These are phyloP conservation scores for Heliconius himera DNA, from an alignment of 1,140 invertebrate species.

Conservation along the genomic window DNA sequence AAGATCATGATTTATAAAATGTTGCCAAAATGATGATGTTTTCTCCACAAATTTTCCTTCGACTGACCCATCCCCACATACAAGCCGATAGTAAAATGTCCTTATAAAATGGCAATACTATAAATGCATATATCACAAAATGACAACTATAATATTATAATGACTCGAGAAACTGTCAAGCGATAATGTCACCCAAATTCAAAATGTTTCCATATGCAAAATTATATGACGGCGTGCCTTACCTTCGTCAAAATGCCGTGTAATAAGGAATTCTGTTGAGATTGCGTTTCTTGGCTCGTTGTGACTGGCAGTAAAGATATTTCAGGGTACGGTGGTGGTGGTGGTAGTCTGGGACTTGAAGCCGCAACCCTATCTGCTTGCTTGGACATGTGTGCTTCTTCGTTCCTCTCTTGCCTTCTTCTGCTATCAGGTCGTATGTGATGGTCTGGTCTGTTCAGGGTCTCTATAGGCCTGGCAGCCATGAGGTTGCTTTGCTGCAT, in stretches of 20 bases:
- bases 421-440: constrained; percentile 59
- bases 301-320: constrained; percentile 88
- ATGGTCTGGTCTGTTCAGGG: constrained; percentile 58
- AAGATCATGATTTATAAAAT: background rate
- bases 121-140: constrained; percentile 23
- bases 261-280: constrained; percentile 85
- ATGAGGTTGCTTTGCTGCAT: constrained; percentile 72
- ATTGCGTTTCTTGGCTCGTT: constrained; percentile 64
- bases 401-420: constrained; percentile 52
- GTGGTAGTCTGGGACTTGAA: constrained; percentile 69
- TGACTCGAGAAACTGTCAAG: constrained; percentile 22
- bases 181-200: constrained; percentile 23
- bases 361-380: constrained; percentile 60
- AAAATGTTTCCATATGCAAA: constrained; percentile 24
- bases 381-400: constrained; percentile 57
- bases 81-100: constrained; percentile 13
- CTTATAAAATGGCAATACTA: constrained; percentile 28
- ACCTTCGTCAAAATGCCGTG: constrained; percentile 89
- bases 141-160: background rate
- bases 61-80: constrained; percentile 29
- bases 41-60: background rate
- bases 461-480: constrained; percentile 56
- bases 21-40: background rate
- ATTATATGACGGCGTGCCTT: constrained; percentile 31
- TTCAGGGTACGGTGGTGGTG: constrained; percentile 88